Conservation (phyloP, 2,888 invertebrate species). For the Xestia ashworthii region DNA sequence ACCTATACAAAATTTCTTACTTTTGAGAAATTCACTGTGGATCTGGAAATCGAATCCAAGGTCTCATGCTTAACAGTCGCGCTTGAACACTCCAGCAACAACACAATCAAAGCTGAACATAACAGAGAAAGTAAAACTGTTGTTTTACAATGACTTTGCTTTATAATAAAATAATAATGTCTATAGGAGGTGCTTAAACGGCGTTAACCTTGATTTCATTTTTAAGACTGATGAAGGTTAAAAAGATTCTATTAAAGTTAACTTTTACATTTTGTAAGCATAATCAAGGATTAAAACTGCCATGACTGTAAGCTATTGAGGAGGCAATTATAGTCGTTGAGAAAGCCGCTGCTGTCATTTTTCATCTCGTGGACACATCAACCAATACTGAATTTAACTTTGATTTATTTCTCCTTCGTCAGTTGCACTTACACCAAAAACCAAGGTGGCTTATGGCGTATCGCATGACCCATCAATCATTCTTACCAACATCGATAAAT, state of each 20-base stretch:
- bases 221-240: neutral
- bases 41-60: neutral
- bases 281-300: neutral
- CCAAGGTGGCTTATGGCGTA: slow-evolving; percentile 36
- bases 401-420: neutral
- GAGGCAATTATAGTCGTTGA: neutral
- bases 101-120: neutral
- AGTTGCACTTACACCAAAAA: slow-evolving; percentile 2
- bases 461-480: slow-evolving; percentile 49
- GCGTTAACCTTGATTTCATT: slow-evolving; percentile 6
- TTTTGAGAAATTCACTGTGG: neutral
- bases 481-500: slow-evolving; percentile 59
- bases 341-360: neutral
- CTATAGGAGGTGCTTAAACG: neutral
- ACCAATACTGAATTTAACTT: neutral
- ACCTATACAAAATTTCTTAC: no score
- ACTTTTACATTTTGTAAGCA: neutral
- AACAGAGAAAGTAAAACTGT: neutral
- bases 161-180: neutral
- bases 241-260: neutral
- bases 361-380: neutral
- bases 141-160: neutral
- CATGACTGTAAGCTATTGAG: neutral
- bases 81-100: neutral
- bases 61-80: neutral